Conservation (phyloP, 2,113 vertebrate species). For the Mandrillus leucophaeus region DNA sequence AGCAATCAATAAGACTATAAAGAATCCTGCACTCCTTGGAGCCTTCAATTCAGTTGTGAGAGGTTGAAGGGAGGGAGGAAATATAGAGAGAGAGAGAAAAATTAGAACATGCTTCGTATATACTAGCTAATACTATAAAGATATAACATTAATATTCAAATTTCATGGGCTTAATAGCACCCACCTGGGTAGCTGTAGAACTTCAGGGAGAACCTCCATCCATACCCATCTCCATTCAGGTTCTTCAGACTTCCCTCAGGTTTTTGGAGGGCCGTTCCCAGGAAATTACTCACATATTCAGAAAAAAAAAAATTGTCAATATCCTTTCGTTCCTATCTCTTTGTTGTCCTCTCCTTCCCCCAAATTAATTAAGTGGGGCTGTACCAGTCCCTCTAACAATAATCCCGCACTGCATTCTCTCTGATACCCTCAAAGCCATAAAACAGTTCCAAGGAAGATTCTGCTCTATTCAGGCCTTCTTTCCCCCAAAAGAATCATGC, state of each 20-base stretch:
- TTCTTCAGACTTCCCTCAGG: background rate
- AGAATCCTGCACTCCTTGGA: background rate
- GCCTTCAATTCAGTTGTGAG: background rate
- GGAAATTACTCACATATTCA: background rate
- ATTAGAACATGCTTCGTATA: background rate
- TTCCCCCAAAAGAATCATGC: background rate
- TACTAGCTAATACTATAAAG: background rate
- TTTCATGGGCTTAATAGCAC: background rate
- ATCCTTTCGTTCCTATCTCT: background rate
- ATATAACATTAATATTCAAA: background rate
- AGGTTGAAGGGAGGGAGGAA: background rate
- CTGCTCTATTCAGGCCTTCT: background rate
- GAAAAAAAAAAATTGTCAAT: background rate
- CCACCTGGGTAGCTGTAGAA: rapidly evolving
- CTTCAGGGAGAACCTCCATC: background rate
- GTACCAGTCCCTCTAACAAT: background rate
- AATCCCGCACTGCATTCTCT: background rate
- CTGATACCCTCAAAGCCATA: background rate
- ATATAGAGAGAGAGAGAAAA: background rate
- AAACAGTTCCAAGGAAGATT: background rate
- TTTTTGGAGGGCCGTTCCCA: background rate
- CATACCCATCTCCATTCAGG: rapidly evolving
- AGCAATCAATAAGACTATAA: background rate
- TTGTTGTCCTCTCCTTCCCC: background rate
- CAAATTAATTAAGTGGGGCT: background rate